Conservation (phyloP, 2,113 vertebrate species). For the Okapia johnstoni region DNA sequence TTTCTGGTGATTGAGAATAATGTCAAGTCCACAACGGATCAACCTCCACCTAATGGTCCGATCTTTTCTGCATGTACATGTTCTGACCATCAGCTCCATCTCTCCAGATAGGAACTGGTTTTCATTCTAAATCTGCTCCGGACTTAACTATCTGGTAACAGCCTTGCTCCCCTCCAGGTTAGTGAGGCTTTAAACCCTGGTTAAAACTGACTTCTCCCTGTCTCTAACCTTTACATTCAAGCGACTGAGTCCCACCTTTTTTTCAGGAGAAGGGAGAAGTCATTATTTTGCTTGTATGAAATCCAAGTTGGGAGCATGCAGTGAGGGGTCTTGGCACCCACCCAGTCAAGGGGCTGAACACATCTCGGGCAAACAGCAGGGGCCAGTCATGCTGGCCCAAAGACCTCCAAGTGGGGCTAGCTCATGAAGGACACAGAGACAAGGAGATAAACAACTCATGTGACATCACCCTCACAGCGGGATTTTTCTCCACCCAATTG, state of each 20-base stretch:
- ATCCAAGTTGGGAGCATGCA: background rate
- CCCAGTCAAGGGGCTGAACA: background rate
- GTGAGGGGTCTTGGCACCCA: background rate
- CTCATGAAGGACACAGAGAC: conserved; percentile 9
- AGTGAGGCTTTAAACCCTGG: background rate
- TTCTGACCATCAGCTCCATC: background rate
- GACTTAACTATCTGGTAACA: background rate
- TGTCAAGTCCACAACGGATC: background rate
- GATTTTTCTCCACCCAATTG: background rate
- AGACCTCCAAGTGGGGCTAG: background rate
- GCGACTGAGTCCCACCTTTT: background rate
- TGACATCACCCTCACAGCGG: conserved; percentile 35
- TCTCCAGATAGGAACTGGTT: background rate
- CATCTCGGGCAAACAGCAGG: background rate
- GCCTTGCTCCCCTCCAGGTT: background rate
- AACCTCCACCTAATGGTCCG: background rate
- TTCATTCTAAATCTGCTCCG: background rate
- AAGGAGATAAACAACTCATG: background rate
- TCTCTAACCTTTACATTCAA: background rate
- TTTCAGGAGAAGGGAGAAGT: background rate
- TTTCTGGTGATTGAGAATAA: background rate
- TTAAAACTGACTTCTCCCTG: background rate
- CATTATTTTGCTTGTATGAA: background rate
- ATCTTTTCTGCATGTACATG: background rate
- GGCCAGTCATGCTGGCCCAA: background rate